These are phyloP conservation scores for Biston stratarius DNA, from an alignment of 2,888 invertebrate genomes.

Conservation along the genomic window DNA sequence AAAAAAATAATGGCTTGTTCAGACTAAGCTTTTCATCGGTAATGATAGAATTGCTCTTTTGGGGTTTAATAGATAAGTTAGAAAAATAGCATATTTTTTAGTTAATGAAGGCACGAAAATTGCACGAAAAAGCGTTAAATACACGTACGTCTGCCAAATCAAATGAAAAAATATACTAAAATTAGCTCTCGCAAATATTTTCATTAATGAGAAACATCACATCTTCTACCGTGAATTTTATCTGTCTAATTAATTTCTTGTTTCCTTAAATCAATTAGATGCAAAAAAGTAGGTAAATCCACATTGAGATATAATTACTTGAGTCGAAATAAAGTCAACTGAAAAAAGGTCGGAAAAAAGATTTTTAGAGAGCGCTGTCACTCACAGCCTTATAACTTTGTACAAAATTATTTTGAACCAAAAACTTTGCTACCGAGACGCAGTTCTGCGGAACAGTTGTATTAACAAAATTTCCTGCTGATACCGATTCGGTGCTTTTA, in stretches of 20 bases:
- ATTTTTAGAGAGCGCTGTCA: constrained; percentile 22
- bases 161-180: background rate
- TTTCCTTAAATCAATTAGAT: constrained; percentile 4
- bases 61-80: too few species aligned
- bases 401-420: constrained; percentile 27
- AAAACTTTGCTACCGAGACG: constrained; percentile 18
- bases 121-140: too few species aligned
- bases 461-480: constrained; percentile 30
- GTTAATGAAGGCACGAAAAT: too few species aligned
- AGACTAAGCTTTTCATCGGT: too few species aligned
- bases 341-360: constrained; percentile 14
- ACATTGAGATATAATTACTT: constrained; percentile 13
- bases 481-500: constrained; percentile 10
- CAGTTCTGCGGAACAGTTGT: constrained; percentile 17
- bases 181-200: constrained; percentile 1
- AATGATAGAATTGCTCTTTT: too few species aligned
- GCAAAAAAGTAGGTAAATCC: constrained; percentile 3
- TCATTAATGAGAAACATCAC: background rate
- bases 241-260: constrained; percentile 7
- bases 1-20: too few species aligned
- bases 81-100: too few species aligned
- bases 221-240: background rate
- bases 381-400: constrained; percentile 27
- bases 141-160: too few species aligned
- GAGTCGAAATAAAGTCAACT: constrained; percentile 12